These are phyloP conservation scores for Trialeurodes vaporariorum DNA, from an alignment of 1,140 invertebrate genomes.

Conservation along the genomic window DNA sequence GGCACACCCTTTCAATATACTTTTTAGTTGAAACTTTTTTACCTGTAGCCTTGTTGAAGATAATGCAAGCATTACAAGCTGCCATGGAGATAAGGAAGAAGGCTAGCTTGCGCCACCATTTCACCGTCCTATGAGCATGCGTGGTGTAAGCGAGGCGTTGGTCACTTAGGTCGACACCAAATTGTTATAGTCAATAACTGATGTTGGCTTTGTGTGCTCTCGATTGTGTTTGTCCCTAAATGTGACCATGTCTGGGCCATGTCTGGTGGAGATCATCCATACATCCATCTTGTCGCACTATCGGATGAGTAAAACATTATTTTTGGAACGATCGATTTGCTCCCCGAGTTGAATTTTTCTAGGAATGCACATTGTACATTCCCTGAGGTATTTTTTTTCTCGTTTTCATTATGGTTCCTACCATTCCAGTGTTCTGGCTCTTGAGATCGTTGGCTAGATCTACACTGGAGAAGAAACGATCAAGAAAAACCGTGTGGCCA, in stretches of 20 bases:
- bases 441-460: constrained; percentile 13
- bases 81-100: too few species aligned
- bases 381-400: constrained; percentile 23
- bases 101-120: too few species aligned
- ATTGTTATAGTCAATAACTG: constrained; percentile 6
- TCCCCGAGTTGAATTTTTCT: constrained; percentile 20
- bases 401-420: constrained; percentile 20
- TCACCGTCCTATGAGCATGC: too few species aligned
- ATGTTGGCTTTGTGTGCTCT: constrained; percentile 13
- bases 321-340: constrained; percentile 20
- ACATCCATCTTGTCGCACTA: constrained; percentile 27
- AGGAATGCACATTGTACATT: constrained; percentile 18
- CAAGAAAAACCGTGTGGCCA: constrained; percentile 24
- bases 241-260: constrained; percentile 20
- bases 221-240: constrained; percentile 20
- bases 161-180: constrained; percentile 11
- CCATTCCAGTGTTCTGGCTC: constrained; percentile 19
- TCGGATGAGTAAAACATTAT: constrained; percentile 18
- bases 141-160: too few species aligned
- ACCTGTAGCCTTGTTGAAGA: too few species aligned
- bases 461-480: constrained; percentile 9
- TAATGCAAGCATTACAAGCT: too few species aligned
- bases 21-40: too few species aligned
- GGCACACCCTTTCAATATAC: too few species aligned
- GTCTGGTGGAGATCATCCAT: constrained; percentile 22